Evolutionary conservation across 1,140 invertebrate species (phyloP).

Genomic region (Bombyx mandarina): DNA sequence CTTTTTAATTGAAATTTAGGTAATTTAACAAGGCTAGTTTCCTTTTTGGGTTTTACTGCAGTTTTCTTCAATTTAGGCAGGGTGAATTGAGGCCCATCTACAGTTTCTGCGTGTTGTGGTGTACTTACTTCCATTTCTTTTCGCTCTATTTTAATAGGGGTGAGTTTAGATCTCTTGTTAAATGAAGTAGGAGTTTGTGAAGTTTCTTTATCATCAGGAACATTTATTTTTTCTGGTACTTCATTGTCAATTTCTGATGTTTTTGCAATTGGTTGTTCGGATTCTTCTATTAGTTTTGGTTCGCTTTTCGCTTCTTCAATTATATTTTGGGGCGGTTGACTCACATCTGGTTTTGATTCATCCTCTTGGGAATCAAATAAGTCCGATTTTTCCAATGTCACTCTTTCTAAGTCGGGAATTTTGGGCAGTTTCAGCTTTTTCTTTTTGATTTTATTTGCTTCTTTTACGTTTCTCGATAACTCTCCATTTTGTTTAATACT

Average conservation of each 20-base stretch:
- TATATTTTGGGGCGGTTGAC: no score
- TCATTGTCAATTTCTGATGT: neutral
- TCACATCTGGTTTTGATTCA: no score
- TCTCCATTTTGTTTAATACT: constrained; percentile 75
- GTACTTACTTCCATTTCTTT: constrained; percentile 47
- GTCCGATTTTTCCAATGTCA: constrained; percentile 55
- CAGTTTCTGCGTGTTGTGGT: constrained; percentile 46
- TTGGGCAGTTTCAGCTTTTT: constrained; percentile 48
- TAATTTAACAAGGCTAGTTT: constrained; percentile 61
- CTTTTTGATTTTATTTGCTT: constrained; percentile 76
- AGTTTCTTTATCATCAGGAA: neutral
- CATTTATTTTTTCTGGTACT: neutral
- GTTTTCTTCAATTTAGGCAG: constrained; percentile 77
- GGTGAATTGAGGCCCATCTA: constrained; percentile 72
- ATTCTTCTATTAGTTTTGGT: neutral
- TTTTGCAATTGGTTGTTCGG: neutral
- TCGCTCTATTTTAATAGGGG: constrained; percentile 53
- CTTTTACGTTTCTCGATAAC: constrained; percentile 77
- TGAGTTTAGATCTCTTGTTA: constrained; percentile 28
- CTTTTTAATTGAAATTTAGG: constrained; percentile 79
- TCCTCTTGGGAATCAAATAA: neutral
- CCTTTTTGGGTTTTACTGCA: constrained; percentile 64
- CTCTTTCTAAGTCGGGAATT: constrained; percentile 63
- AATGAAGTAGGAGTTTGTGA: neutral
- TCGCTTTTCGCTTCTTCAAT: no score